Conservation (phyloP, 1,140 invertebrate species). For the Oncopodura yosiiana region DNA sequence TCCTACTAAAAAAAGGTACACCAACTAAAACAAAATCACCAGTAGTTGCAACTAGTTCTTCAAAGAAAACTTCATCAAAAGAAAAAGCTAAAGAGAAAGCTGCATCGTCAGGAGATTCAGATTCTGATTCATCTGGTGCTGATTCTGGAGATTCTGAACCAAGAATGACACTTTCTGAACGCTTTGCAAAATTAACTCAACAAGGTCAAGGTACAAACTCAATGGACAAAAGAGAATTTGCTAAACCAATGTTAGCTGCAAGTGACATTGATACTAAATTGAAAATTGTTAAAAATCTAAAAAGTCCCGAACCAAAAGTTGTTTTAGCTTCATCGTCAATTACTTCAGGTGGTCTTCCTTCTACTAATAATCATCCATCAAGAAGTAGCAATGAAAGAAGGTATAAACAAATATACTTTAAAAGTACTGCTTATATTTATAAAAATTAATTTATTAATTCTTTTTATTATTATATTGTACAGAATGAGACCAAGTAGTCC, state of each 20-base stretch:
- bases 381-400: too few species aligned
- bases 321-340: conserved; percentile 48
- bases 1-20: not conserved
- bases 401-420: too few species aligned
- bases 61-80: not conserved
- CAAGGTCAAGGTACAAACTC: too few species aligned
- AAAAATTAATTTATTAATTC: conserved; percentile 5
- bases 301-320: conserved; percentile 57
- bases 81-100: not conserved
- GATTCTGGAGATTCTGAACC: conserved; percentile 36
- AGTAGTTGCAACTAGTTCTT: not conserved
- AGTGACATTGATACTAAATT: conserved; percentile 53
- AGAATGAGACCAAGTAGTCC: conserved; percentile 27
- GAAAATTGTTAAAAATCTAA: conserved; percentile 63
- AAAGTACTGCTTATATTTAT: too few species aligned
- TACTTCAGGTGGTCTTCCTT: not conserved
- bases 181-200: conserved; percentile 82
- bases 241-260: conserved; percentile 26
- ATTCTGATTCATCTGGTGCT: conserved; percentile 15
- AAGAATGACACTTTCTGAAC: conserved; percentile 60
- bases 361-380: too few species aligned
- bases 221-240: conserved; percentile 62
- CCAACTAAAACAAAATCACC: not conserved
- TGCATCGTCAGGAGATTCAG: conserved; percentile 18
- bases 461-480: not conserved